Evolutionary conservation across 2,888 invertebrate species (phyloP), one percentile per base, ranked within the genome.

Genomic region (Amphipoea lucens): DNA sequence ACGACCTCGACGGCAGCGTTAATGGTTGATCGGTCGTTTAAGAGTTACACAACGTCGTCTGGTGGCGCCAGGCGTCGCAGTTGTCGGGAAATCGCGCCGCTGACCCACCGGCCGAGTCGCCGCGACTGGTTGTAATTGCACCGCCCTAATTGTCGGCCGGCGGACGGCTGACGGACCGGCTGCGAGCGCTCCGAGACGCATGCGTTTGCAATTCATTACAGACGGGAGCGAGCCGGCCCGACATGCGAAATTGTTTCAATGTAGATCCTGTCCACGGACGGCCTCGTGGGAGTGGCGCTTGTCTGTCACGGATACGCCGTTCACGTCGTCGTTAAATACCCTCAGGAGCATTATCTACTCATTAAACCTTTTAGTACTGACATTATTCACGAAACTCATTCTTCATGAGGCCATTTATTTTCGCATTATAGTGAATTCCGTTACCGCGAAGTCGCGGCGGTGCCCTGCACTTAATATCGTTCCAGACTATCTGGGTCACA

Each of bases 101-200:
- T 96, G 96, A 96, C 96, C 96, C 95, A 96, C 93, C 96, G 94
- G 94, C 95, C 94, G 94, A 95, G 91, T 94, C 93, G 93, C 91
- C 89, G 90, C 88, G 92, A 93, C 94, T 94, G 92, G 93, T 92
- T 92, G 94, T 96, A 95, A 96, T 96, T 96, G 95, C 95, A 92
- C 92, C 95, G 96, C 94, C 96, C 96, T 96, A 95, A 95, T 96
- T 96, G 95, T 95, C 90, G 92, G 91, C 90, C 89, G 90, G 85
- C 90, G 89, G 94, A 92, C 92, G 92, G 91, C 92, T 93, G 95
- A 94, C 92, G 92, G 92, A 92, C 92, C 91, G 91, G 91, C 91
- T 88, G 88, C 87, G 81, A 85, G 90, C 90, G 91, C 90, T 87
- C 87, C 85, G 83, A 88, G 84, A 89, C 88, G 93, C 94, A 92